Base-by-base conservation (phyloP, 2,797 vertebrate species). In the Hippopotamyrus pictus region DNA sequence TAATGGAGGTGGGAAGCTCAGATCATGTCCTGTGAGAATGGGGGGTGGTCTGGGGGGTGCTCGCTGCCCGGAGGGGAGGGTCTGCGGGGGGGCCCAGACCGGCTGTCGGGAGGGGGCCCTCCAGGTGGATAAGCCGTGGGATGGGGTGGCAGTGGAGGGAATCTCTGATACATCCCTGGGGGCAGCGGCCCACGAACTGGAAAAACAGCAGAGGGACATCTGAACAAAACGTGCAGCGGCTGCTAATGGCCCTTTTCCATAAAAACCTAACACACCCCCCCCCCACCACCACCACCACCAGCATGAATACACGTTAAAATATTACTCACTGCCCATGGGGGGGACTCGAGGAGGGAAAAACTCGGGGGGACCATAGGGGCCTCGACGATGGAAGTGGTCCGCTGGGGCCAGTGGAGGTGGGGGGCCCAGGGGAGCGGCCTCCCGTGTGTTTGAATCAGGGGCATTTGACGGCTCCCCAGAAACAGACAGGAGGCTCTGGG, bases 161-260 rank as follows among this genome's bases (percentile, higher is more conserved):
- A 89, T 91, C 92, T 92, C 41, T 90, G 90, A 46, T 91, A 93
- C 90, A 93, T 91, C 48, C 92, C 92, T 3, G 92, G 92, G 9
- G 92, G 93, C 88, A 89, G 90, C 19, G 89, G 92, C 29, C 93
- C 92, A 88, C 92, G 91, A 90, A 94, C 93, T 94, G 83, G 14
- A 73, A 73, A 86, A 22, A 89, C 12, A 82, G 22, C 73, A 14
- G 11, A 48, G 4, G 22, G 25, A 48, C 14, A 57, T 65, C 6
- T 48, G 44, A 46, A 11, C 17, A 25, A 22, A 12, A 22, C 65
- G 37, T 33, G 25, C 25, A 29, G 3, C 1, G 22, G 11, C 29
- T 33, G 29, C 65, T 69, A 69, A 69, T 69, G 29, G 12, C 25
- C 62, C 11, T 69, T 5, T 69, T 14, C 62, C 25, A 14, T 14